phyloP scores from a whole-genome alignment of 2,797 vertebrate species.

The Odontamblyopus rebecca region DNA sequence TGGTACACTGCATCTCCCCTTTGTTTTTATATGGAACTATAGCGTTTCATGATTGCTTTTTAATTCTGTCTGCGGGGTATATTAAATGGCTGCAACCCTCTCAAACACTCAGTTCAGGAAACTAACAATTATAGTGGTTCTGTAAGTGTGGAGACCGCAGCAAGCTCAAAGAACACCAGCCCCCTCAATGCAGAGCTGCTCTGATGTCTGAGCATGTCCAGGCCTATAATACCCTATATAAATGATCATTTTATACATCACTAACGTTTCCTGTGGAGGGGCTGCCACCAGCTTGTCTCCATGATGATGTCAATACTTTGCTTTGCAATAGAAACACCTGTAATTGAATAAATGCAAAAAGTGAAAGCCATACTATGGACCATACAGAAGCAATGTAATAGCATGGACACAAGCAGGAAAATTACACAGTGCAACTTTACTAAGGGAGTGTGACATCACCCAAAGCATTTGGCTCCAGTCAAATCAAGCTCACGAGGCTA shows the following conservation, averaged over 20 bases:
- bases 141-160: constrained; percentile 73
- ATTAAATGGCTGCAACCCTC: constrained; percentile 81
- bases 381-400: no score
- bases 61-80: constrained; percentile 78
- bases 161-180: constrained; percentile 69
- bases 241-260: background rate
- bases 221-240: background rate
- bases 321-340: no score
- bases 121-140: constrained; percentile 82
- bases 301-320: no score
- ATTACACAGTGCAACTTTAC: no score
- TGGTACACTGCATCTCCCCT: constrained; percentile 36
- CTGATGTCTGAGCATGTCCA: background rate
- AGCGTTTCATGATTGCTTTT: constrained; percentile 81
- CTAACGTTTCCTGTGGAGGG: no score
- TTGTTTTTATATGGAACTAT: constrained; percentile 77
- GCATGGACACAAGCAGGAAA: no score
- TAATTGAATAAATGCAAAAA: no score
- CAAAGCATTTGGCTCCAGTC: no score
- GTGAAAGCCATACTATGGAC: no score
- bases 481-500: no score
- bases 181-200: constrained; percentile 59
- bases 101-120: constrained; percentile 76
- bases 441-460: no score
- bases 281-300: no score